These are phyloP conservation scores for Platorchestia sp. DNA, from an alignment of 1,140 invertebrate genomes.

Conservation along the genomic window DNA sequence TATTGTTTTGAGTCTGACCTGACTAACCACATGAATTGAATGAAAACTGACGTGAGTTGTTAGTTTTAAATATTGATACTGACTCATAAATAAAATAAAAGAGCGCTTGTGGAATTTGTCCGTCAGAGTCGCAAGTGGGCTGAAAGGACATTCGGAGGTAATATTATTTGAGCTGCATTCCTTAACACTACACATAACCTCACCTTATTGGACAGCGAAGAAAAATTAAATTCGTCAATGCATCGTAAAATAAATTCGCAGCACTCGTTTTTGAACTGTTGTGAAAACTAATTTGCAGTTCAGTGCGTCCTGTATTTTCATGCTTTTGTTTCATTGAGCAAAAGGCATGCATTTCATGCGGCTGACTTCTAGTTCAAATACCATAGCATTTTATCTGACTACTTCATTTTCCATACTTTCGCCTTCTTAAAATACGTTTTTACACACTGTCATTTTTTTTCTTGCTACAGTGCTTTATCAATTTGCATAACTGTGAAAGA, in stretches of 20 bases:
- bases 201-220: too few species aligned
- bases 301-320: not conserved
- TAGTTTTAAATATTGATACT: too few species aligned
- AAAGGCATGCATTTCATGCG: not conserved
- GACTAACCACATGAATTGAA: not conserved
- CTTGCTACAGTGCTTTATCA: not conserved
- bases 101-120: too few species aligned
- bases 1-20: not conserved
- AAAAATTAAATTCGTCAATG: not conserved
- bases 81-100: too few species aligned
- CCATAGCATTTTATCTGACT: not conserved
- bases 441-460: not conserved
- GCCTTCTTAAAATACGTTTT: not conserved
- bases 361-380: not conserved
- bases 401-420: not conserved
- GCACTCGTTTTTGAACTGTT: not conserved
- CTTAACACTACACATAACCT: too few species aligned
- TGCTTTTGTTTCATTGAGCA: not conserved
- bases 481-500: not conserved
- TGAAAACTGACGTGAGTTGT: not conserved
- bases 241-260: not conserved
- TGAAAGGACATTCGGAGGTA: too few species aligned
- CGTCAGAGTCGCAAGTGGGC: too few species aligned
- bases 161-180: too few species aligned
- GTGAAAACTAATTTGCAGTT: not conserved